Evolutionary conservation across 2,888 invertebrate species (phyloP), one percentile per base, ranked within the genome.

Genomic region (Pseudococcus longispinus): DNA sequence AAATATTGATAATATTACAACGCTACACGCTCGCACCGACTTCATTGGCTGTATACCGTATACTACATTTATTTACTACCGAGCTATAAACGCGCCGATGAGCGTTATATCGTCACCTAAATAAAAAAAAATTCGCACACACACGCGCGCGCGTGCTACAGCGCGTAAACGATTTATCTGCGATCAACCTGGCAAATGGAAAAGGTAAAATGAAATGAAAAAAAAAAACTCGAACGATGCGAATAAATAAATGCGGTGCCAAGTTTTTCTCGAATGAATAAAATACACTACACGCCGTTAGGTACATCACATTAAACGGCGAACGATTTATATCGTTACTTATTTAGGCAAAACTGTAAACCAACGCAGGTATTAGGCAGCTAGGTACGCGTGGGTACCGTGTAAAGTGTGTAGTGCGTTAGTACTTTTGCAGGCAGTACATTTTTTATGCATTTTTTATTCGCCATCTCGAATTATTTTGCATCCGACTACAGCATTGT

Each of bases 191-290:
- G 29, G 70, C 70, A 70, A 70, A 70, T 70, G 70, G 18, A 70
- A 70, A 70, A 70, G 70, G 70, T 70, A 13, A 70, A 70, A 70
- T 70, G 70, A 70, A 70, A 70, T 18, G 11, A 65, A 9, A 29
- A 29, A 29, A 70, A 70, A 70, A 70, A 29, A 29, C 29, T 70
- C 18, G 18, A 29, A 70, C 70, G 70, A 70, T 70, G 29, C 70
- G 70, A 70, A 70, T 70, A 70, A 70, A 70, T 70, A 70, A 70
- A 70, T 29, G 70, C 70, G 70, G 70, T 70, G 70, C 70, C 70
- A 70, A 70, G 70, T 70, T 70, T 70, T 70, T 70, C 70, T 70
- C 29, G 70, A 70, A 70, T 70, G 70, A 70, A 70, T 70, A 70
- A 70, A 70, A 70, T 70, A 70, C 70, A 70, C 70, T 70, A 70